These are phyloP conservation scores for Serranus cabrilla DNA, from an alignment of 2,797 vertebrate species.

Conservation along the genomic window DNA sequence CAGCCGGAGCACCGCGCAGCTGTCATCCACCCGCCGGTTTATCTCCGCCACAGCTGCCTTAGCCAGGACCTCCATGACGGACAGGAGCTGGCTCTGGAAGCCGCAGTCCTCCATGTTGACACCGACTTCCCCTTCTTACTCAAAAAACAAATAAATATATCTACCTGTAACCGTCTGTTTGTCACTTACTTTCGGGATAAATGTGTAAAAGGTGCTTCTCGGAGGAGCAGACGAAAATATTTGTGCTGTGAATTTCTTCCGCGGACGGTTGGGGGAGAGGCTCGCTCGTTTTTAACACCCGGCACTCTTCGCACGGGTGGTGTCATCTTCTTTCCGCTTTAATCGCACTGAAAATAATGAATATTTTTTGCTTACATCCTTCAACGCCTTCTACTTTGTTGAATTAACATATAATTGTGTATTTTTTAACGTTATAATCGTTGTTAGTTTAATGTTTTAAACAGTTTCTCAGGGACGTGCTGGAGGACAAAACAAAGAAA, in stretches of 20 bases:
- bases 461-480: neutral
- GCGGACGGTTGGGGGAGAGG: neutral
- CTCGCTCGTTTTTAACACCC: neutral
- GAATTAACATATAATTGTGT: rapidly evolving
- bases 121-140: rapidly evolving
- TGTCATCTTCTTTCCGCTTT: rapidly evolving
- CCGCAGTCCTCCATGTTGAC: slow-evolving; percentile 71
- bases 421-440: rapidly evolving
- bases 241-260: neutral
- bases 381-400: rapidly evolving
- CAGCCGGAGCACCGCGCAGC: slow-evolving; percentile 80
- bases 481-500: rapidly evolving
- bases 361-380: neutral
- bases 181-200: too few species aligned
- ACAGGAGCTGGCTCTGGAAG: slow-evolving; percentile 82
- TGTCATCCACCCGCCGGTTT: slow-evolving; percentile 79
- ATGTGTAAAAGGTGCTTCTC: neutral
- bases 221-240: neutral
- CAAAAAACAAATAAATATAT: neutral
- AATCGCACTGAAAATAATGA: rapidly evolving
- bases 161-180: neutral
- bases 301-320: neutral
- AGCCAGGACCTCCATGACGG: slow-evolving; percentile 83
- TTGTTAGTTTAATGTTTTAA: rapidly evolving
- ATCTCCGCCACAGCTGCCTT: slow-evolving; percentile 83